Evolutionary conservation across 2,113 vertebrate genomes (phyloP).

Genomic region (Leucosticte australis): DNA sequence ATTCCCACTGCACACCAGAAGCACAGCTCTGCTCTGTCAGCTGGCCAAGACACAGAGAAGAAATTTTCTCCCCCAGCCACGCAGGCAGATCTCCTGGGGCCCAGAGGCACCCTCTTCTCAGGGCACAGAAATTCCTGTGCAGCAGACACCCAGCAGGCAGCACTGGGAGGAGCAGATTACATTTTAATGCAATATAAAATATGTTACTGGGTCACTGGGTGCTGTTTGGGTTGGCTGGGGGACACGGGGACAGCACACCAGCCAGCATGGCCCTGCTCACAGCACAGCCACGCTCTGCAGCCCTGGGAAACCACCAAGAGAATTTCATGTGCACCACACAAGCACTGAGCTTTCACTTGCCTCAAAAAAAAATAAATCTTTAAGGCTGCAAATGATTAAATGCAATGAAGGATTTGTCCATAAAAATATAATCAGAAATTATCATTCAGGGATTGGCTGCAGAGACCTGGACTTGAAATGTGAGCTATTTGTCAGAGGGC

Average conservation of each 20-base stretch:
- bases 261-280: not conserved
- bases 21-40: not conserved
- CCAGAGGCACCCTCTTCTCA: not conserved
- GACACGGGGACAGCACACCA: not conserved
- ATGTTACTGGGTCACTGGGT: not conserved
- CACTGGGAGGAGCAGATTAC: not conserved
- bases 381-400: no score
- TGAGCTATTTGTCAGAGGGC: no score
- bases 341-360: no score
- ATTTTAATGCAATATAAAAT: not conserved
- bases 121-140: not conserved
- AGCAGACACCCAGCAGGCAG: not conserved
- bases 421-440: no score
- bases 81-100: not conserved
- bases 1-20: not conserved
- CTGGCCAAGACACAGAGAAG: not conserved
- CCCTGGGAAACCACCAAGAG: not conserved
- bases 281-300: not conserved
- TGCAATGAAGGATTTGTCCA: no score
- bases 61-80: not conserved
- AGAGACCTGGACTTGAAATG: no score
- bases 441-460: no score
- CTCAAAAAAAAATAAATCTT: no score
- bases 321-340: no score
- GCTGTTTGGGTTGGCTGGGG: slow-evolving; percentile 53